Conservation (phyloP, 2,888 invertebrate genomes). For the Molorchus minor region DNA sequence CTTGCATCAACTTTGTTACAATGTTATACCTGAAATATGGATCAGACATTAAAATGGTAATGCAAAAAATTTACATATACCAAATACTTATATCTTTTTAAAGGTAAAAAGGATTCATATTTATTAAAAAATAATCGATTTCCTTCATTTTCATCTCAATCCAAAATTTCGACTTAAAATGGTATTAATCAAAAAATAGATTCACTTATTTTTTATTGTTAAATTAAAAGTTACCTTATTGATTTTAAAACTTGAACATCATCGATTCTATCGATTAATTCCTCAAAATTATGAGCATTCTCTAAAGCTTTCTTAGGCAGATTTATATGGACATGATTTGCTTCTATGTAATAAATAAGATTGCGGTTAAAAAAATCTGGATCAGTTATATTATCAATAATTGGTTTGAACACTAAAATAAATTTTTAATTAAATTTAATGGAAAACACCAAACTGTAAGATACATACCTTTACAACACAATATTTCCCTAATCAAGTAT, state of each 20-base stretch:
- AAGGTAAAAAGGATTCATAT: too few species aligned
- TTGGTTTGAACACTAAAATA: conserved; percentile 78
- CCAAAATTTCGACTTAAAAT: too few species aligned
- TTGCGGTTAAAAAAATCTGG: conserved; percentile 93
- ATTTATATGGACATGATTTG: conserved; percentile 79
- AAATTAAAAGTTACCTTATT: conserved; percentile 68
- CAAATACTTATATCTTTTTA: too few species aligned
- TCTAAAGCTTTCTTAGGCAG: conserved; percentile 85
- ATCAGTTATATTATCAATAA: conserved; percentile 85
- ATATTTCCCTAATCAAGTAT: conserved; percentile 82
- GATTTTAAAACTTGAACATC: conserved; percentile 85
- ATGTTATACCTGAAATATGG: conserved; percentile 75
- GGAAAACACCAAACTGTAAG: background rate
- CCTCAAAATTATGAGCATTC: conserved; percentile 89
- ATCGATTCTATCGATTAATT: conserved; percentile 82
- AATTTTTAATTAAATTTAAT: background rate
- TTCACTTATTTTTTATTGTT: background rate
- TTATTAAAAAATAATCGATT: too few species aligned
- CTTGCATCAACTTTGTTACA: conserved; percentile 93
- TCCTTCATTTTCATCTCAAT: too few species aligned
- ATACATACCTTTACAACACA: conserved; percentile 81
- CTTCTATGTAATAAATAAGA: conserved; percentile 83
- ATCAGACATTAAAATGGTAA: background rate
- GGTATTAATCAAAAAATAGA: too few species aligned
- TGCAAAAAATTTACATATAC: background rate